Base-by-base conservation (phyloP, 1,140 invertebrate species). In the Acromyrmex charruanus region DNA sequence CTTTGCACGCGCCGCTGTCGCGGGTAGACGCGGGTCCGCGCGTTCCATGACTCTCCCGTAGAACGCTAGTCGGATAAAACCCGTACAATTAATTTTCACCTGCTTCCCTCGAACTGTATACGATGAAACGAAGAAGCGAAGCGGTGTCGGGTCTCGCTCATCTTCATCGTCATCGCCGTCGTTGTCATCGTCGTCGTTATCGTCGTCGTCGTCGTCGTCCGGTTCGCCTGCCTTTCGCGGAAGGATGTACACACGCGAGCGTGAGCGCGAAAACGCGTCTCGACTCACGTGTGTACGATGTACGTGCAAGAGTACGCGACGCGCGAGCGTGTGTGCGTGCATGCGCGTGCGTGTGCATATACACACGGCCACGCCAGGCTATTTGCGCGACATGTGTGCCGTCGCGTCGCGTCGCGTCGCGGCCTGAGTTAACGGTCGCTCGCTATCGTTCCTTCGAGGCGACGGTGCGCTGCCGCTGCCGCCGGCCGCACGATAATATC, bases 31-130 rank as follows among this genome's bases (percentile, higher is more conserved):
- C 49, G 74, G n/a, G 53, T 12, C 31, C 72, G 12, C 49, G 49
- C 69, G 87, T 88, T 91, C 82, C 80, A 88, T 87, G 77, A 59
- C 61, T 89, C 51, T 55, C 4, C 39, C 21, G 44, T 51, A 25
- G 69, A 72, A 79, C 53, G 71, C 87, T 53, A 90, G 88, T 89
- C 87, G 87, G 88, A 21, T 69, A 86, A 31, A 91, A 91, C 90
- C 90, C 88, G 93, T 92, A 90, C 93, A 89, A 94, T 94, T 94
- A 93, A 94, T 94, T 94, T 93, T 94, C 94, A 94, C 94, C 94
- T 94, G 93, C 90, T 92, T 92, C 90, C 88, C 86, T 89, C 80
- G 77, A 3, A 49, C 25, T 55, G 58, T 39, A 35, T 6, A 39
- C 35, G 35, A 39, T 39, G 35, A 39, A 66, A 68, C 69, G 89